A percentile compares a stretch with the other conserved stretches of the same genome.
Evolutionary conservation across 2,113 vertebrate genomes (phyloP).

Genomic region (Peucedramus taeniatus): DNA sequence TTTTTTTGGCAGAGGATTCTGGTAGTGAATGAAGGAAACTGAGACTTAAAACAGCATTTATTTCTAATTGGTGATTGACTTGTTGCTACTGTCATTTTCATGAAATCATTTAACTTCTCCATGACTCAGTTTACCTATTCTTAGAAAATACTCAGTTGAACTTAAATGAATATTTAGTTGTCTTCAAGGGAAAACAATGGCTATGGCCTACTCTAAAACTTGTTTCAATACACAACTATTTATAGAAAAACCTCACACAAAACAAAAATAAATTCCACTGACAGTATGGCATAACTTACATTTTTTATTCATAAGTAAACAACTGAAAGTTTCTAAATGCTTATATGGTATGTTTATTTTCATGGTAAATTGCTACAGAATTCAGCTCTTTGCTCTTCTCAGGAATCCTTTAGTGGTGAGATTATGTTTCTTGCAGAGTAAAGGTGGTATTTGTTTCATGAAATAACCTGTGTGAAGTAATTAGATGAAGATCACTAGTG

Average conservation of each 20-base stretch:
- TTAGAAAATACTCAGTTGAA: neutral
- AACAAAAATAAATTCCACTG: neutral
- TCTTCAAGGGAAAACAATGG: neutral
- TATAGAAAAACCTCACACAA: neutral
- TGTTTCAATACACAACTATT: neutral
- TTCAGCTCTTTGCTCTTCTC: neutral
- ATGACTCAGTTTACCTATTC: neutral
- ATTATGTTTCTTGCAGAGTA: neutral
- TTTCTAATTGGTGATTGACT: neutral
- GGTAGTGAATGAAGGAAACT: conserved; percentile 24
- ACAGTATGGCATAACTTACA: neutral
- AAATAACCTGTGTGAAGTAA: neutral
- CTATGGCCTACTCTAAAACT: neutral
- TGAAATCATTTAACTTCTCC: neutral
- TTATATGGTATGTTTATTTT: neutral
- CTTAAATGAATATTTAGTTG: neutral
- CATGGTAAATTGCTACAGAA: neutral
- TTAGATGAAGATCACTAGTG: neutral
- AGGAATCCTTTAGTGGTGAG: neutral
- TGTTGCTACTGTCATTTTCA: neutral
- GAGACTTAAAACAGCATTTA: neutral
- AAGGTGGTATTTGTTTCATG: neutral
- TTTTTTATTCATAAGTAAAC: neutral
- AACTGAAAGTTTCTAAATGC: neutral
- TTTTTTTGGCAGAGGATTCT: neutral